Evolutionary conservation across 2,797 vertebrate species (phyloP).

Genomic region (Acropternis orthonyx): DNA sequence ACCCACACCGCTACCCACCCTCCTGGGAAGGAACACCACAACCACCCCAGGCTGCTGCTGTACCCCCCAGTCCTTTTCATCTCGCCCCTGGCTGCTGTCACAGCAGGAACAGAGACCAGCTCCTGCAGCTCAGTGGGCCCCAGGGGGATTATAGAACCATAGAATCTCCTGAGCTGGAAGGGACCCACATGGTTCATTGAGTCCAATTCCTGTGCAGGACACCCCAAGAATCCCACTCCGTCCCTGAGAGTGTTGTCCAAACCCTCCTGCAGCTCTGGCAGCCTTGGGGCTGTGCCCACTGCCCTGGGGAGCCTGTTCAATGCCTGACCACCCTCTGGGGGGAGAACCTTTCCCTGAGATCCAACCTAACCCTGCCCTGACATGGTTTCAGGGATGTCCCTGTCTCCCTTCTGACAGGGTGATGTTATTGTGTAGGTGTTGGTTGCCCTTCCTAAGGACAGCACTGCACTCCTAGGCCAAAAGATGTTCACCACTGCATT

Average conservation of each 20-base stretch:
- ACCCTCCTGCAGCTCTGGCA: not conserved
- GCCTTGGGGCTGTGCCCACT: not conserved
- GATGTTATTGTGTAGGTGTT: not conserved
- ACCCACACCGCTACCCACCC: not conserved
- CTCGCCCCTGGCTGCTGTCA: not conserved
- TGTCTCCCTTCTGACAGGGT: not conserved
- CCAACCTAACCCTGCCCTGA: not conserved
- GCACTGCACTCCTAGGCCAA: not conserved
- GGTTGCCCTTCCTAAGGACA: not conserved
- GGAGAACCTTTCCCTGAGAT: not conserved
- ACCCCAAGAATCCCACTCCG: not conserved
- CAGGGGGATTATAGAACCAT: not conserved
- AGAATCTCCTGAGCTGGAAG: not conserved
- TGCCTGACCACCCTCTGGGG: not conserved
- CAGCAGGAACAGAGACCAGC: not conserved
- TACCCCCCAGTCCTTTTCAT: not conserved
- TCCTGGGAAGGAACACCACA: not conserved
- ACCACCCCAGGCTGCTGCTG: not conserved
- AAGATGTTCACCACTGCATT: not conserved
- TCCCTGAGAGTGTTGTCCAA: not conserved
- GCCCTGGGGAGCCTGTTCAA: not conserved
- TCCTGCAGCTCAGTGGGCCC: not conserved
- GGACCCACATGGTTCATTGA: rapidly evolving
- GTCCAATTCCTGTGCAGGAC: rapidly evolving
- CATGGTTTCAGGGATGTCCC: not conserved